Base-by-base conservation (phyloP, 2,113 vertebrate genomes). In the Festucalex cinctus region DNA sequence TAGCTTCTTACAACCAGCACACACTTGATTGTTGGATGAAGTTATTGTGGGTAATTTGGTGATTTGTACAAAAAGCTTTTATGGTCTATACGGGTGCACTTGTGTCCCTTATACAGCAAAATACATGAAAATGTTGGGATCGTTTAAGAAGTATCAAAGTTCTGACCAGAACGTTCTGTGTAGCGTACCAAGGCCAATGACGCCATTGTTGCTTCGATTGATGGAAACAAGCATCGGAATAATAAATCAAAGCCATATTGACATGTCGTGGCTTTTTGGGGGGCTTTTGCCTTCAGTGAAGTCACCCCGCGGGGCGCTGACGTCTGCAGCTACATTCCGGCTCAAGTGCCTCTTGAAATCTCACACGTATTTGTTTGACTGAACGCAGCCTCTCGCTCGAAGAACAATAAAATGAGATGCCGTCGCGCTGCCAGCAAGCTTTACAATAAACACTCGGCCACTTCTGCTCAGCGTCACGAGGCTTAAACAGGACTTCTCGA, bases 351-450 rank as follows among this genome's bases (percentile, higher is more conserved):
- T 70, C 46, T 37, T 13, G 63, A 1, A 65, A 63, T 63, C 39
- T 73, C 22, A 2, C 49, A 54, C 41, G 63, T 12, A 35, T 59
- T 78, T 77, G 75, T 84, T 75, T 85, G 85, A 85, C 62, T 72
- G 70, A 85, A 84, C 63, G 9, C 74, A 85, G 84, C 70, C 82
- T 78, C 74, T 79, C 48, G 66, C 79, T 84, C 56, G 58, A 81
- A 69, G 75, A 66, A 69, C 69, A 79, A 85, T 79, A 82, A 81
- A 82, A 74, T 63, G 62, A 62, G 39, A 62, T 16, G 19, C 8
- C 35, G 35, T 60, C 58, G 9, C 19, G 35, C 35, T 60, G 35
- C 36, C 58, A 37, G 20, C 10, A 7, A 24, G n/a, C 68, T 57
- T 54, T 65, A 78, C 80, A 80, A 64, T 76, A 83, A 88, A 84